These are phyloP conservation scores for Erythrocercus mccallii DNA, from an alignment of 2,113 vertebrate genomes.

Conservation along the genomic window DNA sequence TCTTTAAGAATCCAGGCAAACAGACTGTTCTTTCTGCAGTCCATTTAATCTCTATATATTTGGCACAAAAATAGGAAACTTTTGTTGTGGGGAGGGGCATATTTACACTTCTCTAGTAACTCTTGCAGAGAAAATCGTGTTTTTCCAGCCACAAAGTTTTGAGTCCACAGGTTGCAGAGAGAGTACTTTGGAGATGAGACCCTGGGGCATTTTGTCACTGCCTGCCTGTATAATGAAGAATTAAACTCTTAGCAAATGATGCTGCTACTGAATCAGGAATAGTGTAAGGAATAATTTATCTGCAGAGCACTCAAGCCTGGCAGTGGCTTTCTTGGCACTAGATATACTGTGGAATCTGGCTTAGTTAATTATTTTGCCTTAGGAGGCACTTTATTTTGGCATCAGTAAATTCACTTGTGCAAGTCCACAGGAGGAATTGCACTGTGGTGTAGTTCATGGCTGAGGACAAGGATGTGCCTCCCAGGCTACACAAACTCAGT, in stretches of 20 bases:
- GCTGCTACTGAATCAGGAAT: not conserved
- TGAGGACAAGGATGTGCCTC: not conserved
- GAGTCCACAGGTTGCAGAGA: not conserved
- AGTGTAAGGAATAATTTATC: not conserved
- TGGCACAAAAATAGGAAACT: not conserved
- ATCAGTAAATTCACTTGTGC: not conserved
- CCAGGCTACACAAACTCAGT: not conserved
- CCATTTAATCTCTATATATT: not conserved
- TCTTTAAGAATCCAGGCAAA: not conserved
- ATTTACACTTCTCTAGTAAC: not conserved
- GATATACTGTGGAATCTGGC: not conserved
- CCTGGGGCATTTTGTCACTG: not conserved
- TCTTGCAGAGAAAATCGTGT: not conserved
- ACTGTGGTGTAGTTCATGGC: not conserved
- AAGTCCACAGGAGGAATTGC: not conserved
- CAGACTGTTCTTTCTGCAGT: not conserved
- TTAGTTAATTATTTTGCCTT: slow-evolving; percentile 23
- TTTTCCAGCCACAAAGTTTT: not conserved
- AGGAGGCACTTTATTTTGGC: not conserved
- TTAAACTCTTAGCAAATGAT: not conserved
- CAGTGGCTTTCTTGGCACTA: not conserved
- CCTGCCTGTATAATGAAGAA: not conserved
- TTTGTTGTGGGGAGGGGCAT: not conserved
- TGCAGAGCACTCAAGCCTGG: not conserved
- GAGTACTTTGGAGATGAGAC: not conserved